Conservation (phyloP, 35 echinoderm and acorn worm genomes). For the Apostichopus californicus region DNA sequence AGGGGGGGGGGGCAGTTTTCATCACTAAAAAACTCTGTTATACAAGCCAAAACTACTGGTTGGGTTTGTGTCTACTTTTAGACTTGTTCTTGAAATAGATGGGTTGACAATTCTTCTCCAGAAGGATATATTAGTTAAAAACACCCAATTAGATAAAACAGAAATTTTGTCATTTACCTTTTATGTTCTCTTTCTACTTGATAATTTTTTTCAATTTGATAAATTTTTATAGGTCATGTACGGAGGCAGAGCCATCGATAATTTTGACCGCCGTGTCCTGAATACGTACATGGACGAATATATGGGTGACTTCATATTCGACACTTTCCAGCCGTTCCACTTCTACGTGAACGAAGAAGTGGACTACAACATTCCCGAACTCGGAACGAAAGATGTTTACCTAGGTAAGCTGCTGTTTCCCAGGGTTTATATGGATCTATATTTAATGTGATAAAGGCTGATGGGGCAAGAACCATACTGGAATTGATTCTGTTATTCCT, state of each 20-base stretch:
- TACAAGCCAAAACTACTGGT: too few relatives aligned
- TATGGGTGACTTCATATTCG: slow-evolving; percentile 99
- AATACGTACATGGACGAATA: slow-evolving; percentile 99
- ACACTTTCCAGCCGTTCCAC: slow-evolving; percentile 99
- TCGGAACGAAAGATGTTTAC: slow-evolving; percentile 87
- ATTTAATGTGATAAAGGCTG: too few relatives aligned
- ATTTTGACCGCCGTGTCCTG: slow-evolving; percentile 95
- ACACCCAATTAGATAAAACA: too few relatives aligned
- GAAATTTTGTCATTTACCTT: too few relatives aligned
- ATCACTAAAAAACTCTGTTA: too few relatives aligned
- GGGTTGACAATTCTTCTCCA: too few relatives aligned
- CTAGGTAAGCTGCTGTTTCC: slow-evolving; percentile 58
- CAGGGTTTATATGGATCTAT: too few relatives aligned
- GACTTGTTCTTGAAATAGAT: too few relatives aligned
- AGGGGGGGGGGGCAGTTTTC: too few relatives aligned
- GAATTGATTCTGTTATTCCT: background rate
- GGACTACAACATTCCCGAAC: slow-evolving; percentile 95
- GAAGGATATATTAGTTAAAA: too few relatives aligned
- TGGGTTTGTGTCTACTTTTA: too few relatives aligned
- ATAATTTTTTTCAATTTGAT: slow-evolving; percentile 15
- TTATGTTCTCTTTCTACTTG: too few relatives aligned
- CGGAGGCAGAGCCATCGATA: slow-evolving; percentile 96
- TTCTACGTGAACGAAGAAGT: slow-evolving; percentile 92
- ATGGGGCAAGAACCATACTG: background rate
- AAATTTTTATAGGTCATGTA: slow-evolving; percentile 82